phyloP scores from a whole-genome alignment of 1,140 invertebrate species.

The Procambarus clarkii region DNA sequence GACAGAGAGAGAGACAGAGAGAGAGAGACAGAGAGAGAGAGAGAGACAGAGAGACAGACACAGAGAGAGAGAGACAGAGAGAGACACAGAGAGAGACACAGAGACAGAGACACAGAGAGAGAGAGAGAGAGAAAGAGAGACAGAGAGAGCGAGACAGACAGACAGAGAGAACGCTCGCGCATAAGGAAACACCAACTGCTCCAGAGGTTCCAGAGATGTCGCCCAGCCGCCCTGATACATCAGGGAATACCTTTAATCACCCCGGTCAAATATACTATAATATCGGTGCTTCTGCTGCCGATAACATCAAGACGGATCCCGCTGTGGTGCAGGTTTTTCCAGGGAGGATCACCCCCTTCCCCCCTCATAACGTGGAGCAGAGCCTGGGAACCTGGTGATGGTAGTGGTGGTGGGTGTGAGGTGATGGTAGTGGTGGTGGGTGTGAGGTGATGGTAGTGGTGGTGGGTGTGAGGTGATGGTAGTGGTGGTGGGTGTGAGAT shows the following conservation, averaged over 20 bases:
- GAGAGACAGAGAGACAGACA: too few species aligned
- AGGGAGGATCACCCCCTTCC: not conserved
- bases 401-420: conserved; percentile 3
- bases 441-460: not conserved
- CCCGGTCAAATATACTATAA: not conserved
- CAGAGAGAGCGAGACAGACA: too few species aligned
- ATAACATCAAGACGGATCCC: conserved; percentile 1
- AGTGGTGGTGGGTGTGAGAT: not conserved
- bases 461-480: too few species aligned
- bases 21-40: too few species aligned
- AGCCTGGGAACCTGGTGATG: conserved; percentile 3
- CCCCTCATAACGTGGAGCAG: not conserved
- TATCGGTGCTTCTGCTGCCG: not conserved
- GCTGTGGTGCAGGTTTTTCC: not conserved
- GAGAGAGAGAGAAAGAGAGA: too few species aligned
- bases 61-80: too few species aligned
- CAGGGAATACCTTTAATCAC: not conserved
- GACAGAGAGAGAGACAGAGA: too few species aligned
- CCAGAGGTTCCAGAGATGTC: too few species aligned
- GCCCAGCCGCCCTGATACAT: not conserved
- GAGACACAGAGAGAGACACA: too few species aligned
- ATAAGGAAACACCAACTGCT: not conserved
- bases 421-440: not conserved
- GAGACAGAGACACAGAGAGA: too few species aligned
- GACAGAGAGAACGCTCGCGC: too few species aligned